Conservation (phyloP, 1,140 invertebrate species). For the Drosophila hydei region DNA sequence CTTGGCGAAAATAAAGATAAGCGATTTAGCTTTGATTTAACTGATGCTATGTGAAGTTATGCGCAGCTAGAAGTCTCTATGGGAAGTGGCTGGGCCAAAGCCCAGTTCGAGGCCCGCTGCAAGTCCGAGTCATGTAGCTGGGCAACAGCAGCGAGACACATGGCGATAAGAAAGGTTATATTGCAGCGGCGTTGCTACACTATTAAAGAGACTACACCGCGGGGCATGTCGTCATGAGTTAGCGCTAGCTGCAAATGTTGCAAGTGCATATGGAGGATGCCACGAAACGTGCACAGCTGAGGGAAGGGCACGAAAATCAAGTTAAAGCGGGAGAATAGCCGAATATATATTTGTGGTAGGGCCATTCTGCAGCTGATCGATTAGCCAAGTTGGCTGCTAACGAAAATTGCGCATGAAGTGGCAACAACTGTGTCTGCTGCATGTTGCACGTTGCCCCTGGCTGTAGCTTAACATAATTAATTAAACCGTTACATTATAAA, state of each 20-base stretch:
- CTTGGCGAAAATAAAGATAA: slow-evolving; percentile 66
- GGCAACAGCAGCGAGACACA: slow-evolving; percentile 31
- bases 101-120: slow-evolving; percentile 8
- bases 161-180: slow-evolving; percentile 73
- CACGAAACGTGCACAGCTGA: slow-evolving; percentile 48
- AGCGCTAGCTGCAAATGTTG: slow-evolving; percentile 43
- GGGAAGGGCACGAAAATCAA: not conserved
- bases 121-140: slow-evolving; percentile 29
- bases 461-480: slow-evolving; percentile 79
- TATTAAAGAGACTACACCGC: slow-evolving; percentile 46
- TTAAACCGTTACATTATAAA: slow-evolving; percentile 84
- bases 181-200: slow-evolving; percentile 45
- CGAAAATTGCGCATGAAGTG: slow-evolving; percentile 80
- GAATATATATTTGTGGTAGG: slow-evolving; percentile 3
- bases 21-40: slow-evolving; percentile 77
- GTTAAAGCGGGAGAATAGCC: not conserved
- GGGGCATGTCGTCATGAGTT: slow-evolving; percentile 52
- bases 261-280: slow-evolving; percentile 61
- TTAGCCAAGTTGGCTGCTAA: slow-evolving; percentile 74
- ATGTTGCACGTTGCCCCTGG: slow-evolving; percentile 12
- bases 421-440: slow-evolving; percentile 56
- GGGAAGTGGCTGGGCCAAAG: not conserved
- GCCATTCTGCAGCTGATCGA: slow-evolving; percentile 61
- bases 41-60: slow-evolving; percentile 78
- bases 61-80: slow-evolving; percentile 37